A percentile compares a stretch with the other conserved stretches of the same genome.
Conservation (phyloP, 2,888 invertebrate species). For the Microplitis deprimator region DNA sequence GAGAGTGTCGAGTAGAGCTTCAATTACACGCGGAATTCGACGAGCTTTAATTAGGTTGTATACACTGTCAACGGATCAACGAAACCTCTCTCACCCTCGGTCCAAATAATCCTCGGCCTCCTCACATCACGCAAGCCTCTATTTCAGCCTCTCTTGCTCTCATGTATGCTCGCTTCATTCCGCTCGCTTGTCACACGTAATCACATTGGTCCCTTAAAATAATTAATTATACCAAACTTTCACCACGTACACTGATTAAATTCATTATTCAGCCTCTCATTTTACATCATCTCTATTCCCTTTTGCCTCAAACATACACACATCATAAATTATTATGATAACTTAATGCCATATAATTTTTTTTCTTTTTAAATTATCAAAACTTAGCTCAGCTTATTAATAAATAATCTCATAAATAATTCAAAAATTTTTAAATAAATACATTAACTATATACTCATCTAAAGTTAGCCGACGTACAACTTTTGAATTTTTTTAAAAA, state of each 20-base stretch:
- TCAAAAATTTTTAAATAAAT: no score
- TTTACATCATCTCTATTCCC: neutral
- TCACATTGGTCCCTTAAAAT: constrained; percentile 28
- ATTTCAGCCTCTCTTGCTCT: neutral
- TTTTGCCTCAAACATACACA: neutral
- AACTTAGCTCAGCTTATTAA: no score
- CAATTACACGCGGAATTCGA: constrained; percentile 61
- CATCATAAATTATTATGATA: neutral
- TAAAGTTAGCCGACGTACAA: no score
- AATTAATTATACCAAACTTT: constrained; percentile 31
- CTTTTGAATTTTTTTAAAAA: no score
- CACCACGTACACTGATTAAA: constrained; percentile 22
- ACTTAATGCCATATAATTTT: neutral
- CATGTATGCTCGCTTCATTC: neutral
- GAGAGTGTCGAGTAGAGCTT: constrained; percentile 55
- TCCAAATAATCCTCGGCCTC: constrained; percentile 9
- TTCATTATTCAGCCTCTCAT: constrained; percentile 14
- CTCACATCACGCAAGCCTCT: neutral
- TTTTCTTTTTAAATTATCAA: constrained; percentile 6
- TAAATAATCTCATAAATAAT: no score
- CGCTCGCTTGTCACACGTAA: constrained; percentile 15
- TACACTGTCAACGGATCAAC: constrained; percentile 47
- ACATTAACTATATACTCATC: no score
- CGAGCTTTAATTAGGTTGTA: constrained; percentile 60
- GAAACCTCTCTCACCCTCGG: constrained; percentile 13